Base-by-base conservation (phyloP, 2,888 invertebrate species). In the Noctua janthe region DNA sequence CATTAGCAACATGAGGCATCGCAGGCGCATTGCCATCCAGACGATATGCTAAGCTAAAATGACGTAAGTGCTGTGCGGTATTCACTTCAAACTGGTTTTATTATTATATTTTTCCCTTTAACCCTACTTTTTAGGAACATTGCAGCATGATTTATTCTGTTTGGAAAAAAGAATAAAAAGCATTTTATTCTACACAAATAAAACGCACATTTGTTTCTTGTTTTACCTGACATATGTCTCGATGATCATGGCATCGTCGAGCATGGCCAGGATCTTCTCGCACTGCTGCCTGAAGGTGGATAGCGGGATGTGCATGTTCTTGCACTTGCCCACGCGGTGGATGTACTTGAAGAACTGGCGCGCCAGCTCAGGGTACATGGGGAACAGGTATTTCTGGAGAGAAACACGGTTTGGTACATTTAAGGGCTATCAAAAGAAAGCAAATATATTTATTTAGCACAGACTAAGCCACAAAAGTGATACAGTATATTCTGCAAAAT, bases 351-450 rank as follows among this genome's bases (percentile, higher is more conserved):
- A 99, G 83, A 98, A 96, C 89, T 98, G 97, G 29, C 97, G 97
- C 1, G 98, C 98, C 90, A 98, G 96, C 88, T 98, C 98, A 5
- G 97, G 97, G 93, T 98, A 98, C 92, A 97, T 97, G n/a, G 98
- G 98, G 94, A 99, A 98, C 86, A 99, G 96, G 94, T 98, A 98
- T 90, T 97, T 97, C 98, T 98, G 96, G 56, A 80, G 47, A 74
- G 69, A 85, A 89, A 8, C 20, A 69, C 5, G n/a, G 69, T 29
- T n/a, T 17, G 10, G 47, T 47, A 47, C n/a, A 17, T 47, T 69
- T 47, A 69, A n/a, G n/a, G 47, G 15, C 15, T n/a, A 4, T 20
- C 4, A 1, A 35, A 39, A 10, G 20, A 66, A 35, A 11, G 17
- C 20, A 2, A 64, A 35, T 62, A 64, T 6, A 17, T 17, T 64